Conservation (phyloP, 2,888 invertebrate species). For the Archips crataeganus region DNA sequence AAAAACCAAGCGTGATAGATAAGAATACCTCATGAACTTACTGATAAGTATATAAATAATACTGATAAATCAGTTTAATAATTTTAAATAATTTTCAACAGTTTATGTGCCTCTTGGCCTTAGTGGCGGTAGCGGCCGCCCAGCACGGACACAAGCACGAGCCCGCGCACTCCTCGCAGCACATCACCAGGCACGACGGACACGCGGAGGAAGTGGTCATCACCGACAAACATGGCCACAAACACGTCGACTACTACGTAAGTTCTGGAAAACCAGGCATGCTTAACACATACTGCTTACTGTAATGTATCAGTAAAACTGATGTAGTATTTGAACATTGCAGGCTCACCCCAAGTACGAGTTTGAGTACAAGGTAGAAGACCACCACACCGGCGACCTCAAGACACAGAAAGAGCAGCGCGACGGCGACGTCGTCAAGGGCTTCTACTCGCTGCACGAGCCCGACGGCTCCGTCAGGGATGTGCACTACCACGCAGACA, state of each 20-base stretch:
- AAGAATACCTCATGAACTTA: no score
- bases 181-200: constrained; percentile 50
- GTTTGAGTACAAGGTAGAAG: constrained; percentile 77
- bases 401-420: constrained; percentile 79
- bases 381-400: constrained; percentile 81
- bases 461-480: constrained; percentile 53
- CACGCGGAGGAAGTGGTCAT: constrained; percentile 43
- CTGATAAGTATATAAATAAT: no score
- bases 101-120: background rate
- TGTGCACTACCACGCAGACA: constrained; percentile 38
- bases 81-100: background rate
- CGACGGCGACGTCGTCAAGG: constrained; percentile 84
- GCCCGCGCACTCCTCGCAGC: no score
- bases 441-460: constrained; percentile 82
- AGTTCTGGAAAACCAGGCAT: background rate
- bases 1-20: no score
- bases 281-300: background rate
- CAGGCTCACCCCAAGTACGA: constrained; percentile 74
- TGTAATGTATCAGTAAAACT: background rate
- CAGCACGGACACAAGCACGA: constrained; percentile 48
- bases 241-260: constrained; percentile 53
- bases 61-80: no score
- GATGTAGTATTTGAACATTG: background rate
- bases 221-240: background rate
- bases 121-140: background rate